Base-by-base conservation (phyloP, 2,888 invertebrate species). In the Elmis aenea region DNA sequence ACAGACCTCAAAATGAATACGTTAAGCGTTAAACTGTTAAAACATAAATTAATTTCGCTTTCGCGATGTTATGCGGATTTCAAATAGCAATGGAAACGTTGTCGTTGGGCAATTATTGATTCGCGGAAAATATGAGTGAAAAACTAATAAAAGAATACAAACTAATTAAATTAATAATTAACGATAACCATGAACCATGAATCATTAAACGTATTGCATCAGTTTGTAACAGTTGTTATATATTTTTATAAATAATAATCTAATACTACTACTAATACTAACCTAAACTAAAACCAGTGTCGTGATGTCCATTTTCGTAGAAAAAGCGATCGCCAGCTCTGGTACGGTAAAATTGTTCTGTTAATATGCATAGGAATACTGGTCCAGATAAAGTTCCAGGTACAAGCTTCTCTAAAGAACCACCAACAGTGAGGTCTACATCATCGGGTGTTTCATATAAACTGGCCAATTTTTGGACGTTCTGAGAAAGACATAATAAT, bases 291-390 rank as follows among this genome's bases (percentile, higher is more conserved):
- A 87, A 85, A 13, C 79, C 79, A 2, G 72, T 66, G 24, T 76
- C 72, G 5, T 49, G 54, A 39, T 77, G 73, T 3, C 79, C 77
- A 50, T 80, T 79, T 64, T 87, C 88, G 55, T 78, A 92, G 78
- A 89, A 93, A 67, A 77, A 91, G 41, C 92, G 74, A 67, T 94
- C 94, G 0, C 89, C 90, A 5, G 79, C 83, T 53, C 91, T 77
- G 0, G 91, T 85, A 46, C 87, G 75, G 60, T 80, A 85, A 70
- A 93, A 93, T 68, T 93, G 92, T 59, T 86, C 87, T 0, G 85
- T 84, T 3, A 93, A 69, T 47, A 94, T 84, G 60, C 92, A 92
- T 2, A 89, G 74, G 74, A 85, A 91, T 0, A 92, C 91, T 1
- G 92, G 92, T 0, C 94, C 93, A 0, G 85, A 76, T 26, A 85